Percentiles rank a stretch among this genome's conserved stretches.
These are phyloP conservation scores for Toxostoma redivivum DNA, from an alignment of 2,113 vertebrate genomes.

Conservation along the genomic window DNA sequence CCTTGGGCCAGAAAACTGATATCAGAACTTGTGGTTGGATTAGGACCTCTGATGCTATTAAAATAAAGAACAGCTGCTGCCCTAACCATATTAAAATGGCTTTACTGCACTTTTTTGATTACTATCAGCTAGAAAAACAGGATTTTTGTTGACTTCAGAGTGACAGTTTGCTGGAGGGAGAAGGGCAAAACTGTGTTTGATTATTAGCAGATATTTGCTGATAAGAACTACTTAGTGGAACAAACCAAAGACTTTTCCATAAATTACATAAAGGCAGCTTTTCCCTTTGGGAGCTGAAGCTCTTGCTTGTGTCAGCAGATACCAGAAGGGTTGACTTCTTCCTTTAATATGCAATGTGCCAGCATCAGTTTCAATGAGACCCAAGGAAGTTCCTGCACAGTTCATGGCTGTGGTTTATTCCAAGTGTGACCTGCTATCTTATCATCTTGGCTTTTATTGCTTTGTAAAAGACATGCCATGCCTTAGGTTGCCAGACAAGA, in stretches of 20 bases:
- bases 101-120: conserved; percentile 51
- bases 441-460: not conserved
- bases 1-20: conserved; percentile 53
- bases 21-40: conserved; percentile 30
- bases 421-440: not conserved
- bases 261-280: not conserved
- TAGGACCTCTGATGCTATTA: conserved; percentile 38
- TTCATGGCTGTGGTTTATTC: not conserved
- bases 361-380: not conserved
- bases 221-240: not conserved
- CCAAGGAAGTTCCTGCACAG: not conserved
- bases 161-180: not conserved
- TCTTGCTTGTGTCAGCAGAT: not conserved
- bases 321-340: not conserved
- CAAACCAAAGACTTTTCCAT: not conserved
- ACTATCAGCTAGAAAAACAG: conserved; percentile 22
- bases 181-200: not conserved
- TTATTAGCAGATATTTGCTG: not conserved
- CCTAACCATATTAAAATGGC: conserved; percentile 32
- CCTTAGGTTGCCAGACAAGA: not conserved
- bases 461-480: not conserved
- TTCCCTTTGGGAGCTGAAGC: not conserved
- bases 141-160: not conserved
- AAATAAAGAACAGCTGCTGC: conserved; percentile 57
- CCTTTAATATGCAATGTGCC: not conserved